Evolutionary conservation across 1,140 invertebrate species (phyloP), one percentile per base, ranked within the genome.

Genomic region (Zaprionus camerounensis): DNA sequence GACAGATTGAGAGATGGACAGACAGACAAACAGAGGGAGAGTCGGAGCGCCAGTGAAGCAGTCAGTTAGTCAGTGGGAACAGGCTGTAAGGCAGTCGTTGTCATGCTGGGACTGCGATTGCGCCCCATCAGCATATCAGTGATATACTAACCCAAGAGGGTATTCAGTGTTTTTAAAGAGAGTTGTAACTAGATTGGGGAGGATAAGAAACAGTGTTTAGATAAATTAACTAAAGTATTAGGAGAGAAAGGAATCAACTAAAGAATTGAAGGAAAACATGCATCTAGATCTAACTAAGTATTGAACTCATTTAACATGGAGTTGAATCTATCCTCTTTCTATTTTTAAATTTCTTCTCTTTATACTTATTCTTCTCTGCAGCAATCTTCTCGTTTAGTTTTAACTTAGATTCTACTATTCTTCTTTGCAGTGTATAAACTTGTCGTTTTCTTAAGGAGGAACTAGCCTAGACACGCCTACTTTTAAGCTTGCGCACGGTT

Each of bases 401-500:
- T 1, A 20, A n/a, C 38, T n/a, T 6, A n/a, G 28, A 9, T 7
- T 28, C 28, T 28, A n/a, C 38, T 41, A 5, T 41, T 31, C 31
- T 31, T 31, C 31, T 11, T 17, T 17, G n/a, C n/a, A 70, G 67
- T 3, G 67, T 51, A 62, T 26, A 1, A n/a, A 5, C 5, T 11
- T 17, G 51, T 64, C 72, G 72, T 51, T 51, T 12, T 11, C 31
- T 15, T 12, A 15, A 3, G 11, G 9, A 22, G 6, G 1, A 5
- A 51, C 13, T 44, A 24, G 20, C 55, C 15, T 24, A 1, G 34
- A 1, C 11, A 13, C 46, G 11, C 57, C 3, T 20, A 9, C 53
- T 46, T 76, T 76, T 71, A 71, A 76, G 65, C 59, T 71, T 71
- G 73, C 61, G 73, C 73, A 71, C 73, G 73, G 73, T 65, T 71